Conservation (phyloP, 2,113 vertebrate species). For the Scytalopus superciliaris region DNA sequence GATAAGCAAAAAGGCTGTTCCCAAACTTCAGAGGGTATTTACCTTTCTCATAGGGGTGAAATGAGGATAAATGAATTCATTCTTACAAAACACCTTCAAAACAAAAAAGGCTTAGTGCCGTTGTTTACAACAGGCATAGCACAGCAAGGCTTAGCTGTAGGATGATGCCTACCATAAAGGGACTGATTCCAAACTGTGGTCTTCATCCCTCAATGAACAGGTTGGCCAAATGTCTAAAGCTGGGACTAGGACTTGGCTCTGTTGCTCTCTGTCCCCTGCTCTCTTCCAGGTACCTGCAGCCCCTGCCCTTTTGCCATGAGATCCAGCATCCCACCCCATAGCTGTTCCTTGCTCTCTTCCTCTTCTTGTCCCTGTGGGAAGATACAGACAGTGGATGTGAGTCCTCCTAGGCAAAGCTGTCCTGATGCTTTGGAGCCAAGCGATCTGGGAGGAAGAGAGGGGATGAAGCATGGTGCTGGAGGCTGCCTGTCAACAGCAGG, state of each 20-base stretch:
- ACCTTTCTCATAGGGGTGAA: not conserved
- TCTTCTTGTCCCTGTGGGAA: not conserved
- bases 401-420: not conserved
- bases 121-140: not conserved
- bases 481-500: not conserved
- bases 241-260: not conserved
- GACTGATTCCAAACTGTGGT: not conserved
- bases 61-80: not conserved
- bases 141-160: not conserved
- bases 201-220: not conserved
- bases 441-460: not conserved
- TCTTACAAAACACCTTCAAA: not conserved
- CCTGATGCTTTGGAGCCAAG: not conserved
- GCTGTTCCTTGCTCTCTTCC: not conserved
- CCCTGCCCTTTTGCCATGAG: not conserved
- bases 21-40: slow-evolving; percentile 19
- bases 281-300: not conserved
- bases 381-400: not conserved
- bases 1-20: slow-evolving; percentile 37
- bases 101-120: not conserved
- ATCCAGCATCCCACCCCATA: not conserved
- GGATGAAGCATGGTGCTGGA: not conserved
- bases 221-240: not conserved
- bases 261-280: not conserved
- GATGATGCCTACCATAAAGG: not conserved